Evolutionary conservation across 2,888 invertebrate species (phyloP), one percentile per base, ranked within the genome.

Genomic region (Cabera pusaria): DNA sequence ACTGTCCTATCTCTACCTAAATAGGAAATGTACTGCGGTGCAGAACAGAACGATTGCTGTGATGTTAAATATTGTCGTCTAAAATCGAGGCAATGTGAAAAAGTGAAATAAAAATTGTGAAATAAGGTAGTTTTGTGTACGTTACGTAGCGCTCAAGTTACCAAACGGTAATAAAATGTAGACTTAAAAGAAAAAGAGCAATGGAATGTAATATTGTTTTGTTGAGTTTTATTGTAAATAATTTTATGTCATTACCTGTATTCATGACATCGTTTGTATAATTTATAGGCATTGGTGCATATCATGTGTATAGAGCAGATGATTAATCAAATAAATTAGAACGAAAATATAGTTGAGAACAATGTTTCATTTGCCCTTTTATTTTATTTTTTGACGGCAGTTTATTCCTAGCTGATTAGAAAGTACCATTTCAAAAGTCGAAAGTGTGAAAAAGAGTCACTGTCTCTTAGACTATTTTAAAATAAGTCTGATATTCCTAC

Each of bases 271-370:
- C 58, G 71, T 86, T 86, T 84, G 70, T 85, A 83, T 88, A 76
- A 86, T 87, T 87, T 85, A 84, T 87, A 87, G 82, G 78, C 87
- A 87, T 87, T 87, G 88, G 87, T 87, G 88, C 88, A 88, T 88
- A 88, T 88, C 88, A 88, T 86, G 88, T 88, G 87, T 86, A 85
- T 87, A 87, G 85, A 77, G 75, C 87, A 83, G 86, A 86, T 82
- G 87, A 83, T 81, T 86, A 88, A 80, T 86, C 87, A 77, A 88
- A 86, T 87, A 87, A 88, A 88, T 84, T 88, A 87, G 87, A 87
- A 79, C 44, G 65, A 76, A 81, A 81, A 78, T 72, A 80, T 73
- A 80, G 73, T 74, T 76, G 59, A 81, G 25, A 56, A 47, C 39
- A 62, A 63, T 66, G 70, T 83, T 83, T 84, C 39, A 78, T 80